Evolutionary conservation across 2,797 vertebrate genomes (phyloP), one percentile per base, ranked within the genome.

Genomic region (Pseudocheirus occidentalis): DNA sequence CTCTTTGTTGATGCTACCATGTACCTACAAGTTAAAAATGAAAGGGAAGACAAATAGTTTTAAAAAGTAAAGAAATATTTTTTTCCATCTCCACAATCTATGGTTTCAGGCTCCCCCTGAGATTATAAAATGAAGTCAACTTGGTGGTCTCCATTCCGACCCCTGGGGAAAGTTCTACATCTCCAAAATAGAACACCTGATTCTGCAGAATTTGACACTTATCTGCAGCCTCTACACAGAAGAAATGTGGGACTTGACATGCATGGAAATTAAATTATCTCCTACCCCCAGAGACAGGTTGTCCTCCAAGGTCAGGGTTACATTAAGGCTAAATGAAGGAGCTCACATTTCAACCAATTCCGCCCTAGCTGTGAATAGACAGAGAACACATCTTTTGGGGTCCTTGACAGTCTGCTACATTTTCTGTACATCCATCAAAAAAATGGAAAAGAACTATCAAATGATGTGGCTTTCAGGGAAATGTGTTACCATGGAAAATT

Each of bases 251-350:
- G 97, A 97, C 93, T 94, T 98, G 98, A 98, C 98, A 97, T 97
- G 96, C 96, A 98, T 98, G 98, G 98, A 98, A 98, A 98, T 98
- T 97, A 98, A 98, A 98, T 98, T 98, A 98, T 97, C 97, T 98
- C 54, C 93, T 66, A 96, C 94, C 97, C 95, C 96, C 5, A 97
- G 98, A 97, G 98, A 96, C 24, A 53, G 31, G 96, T 96, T 96
- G 97, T 98, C 97, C 97, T 98, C 95, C 95, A 90, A 97, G 97
- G 97, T 98, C 97, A 98, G 97, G 96, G 96, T 97, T 94, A 98
- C 50, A 90, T 94, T 96, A 97, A 97, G 96, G 93, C 95, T 97
- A 98, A 97, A 97, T 14, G 54, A 95, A 93, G 96, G 94, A 98
- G 93, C 94, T 98, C 98, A 96, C 56, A 94, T 98, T 98, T 98